Evolutionary conservation across 1,140 invertebrate genomes (phyloP).

Genomic region (Brachionus manjavacas): DNA sequence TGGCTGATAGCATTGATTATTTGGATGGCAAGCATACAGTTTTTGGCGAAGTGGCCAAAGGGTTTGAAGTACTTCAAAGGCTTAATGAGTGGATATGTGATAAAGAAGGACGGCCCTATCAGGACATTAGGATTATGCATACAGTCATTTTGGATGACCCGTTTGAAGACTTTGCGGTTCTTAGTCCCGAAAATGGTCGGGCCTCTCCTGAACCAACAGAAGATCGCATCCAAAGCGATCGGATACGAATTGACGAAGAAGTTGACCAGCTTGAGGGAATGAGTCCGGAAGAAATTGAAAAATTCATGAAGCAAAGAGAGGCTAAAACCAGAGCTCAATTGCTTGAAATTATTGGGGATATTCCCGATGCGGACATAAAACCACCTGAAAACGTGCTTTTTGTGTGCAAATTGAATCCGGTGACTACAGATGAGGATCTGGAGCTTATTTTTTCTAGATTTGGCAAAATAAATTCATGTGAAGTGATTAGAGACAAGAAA

Average conservation of each 20-base stretch:
- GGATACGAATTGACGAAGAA: constrained; percentile 84
- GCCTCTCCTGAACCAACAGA: constrained; percentile 79
- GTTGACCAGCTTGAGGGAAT: constrained; percentile 84
- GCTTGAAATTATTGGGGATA: constrained; percentile 74
- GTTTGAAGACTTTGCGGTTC: constrained; percentile 75
- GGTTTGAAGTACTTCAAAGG: constrained; percentile 76
- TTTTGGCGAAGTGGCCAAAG: constrained; percentile 77
- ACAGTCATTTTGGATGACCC: constrained; percentile 95
- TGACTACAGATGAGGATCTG: constrained; percentile 92
- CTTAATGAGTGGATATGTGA: constrained; percentile 93
- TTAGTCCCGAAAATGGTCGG: constrained; percentile 55
- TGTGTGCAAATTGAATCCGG: constrained; percentile 99
- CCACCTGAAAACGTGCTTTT: constrained; percentile 98
- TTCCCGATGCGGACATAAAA: constrained; percentile 73
- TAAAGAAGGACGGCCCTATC: constrained; percentile 79
- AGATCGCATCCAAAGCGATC: constrained; percentile 63
- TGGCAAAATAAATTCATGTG: constrained; percentile 83
- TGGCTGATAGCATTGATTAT: constrained; percentile 79
- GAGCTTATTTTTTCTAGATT: constrained; percentile 97
- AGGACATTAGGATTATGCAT: constrained; percentile 94
- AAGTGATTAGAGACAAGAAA: constrained; percentile 90
- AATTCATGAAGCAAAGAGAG: constrained; percentile 82
- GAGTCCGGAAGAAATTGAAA: constrained; percentile 74
- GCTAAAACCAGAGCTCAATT: constrained; percentile 92
- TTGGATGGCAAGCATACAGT: constrained; percentile 89